Evolutionary conservation across 2,113 vertebrate species (phyloP).

Genomic region (Galemys pyrenaicus): DNA sequence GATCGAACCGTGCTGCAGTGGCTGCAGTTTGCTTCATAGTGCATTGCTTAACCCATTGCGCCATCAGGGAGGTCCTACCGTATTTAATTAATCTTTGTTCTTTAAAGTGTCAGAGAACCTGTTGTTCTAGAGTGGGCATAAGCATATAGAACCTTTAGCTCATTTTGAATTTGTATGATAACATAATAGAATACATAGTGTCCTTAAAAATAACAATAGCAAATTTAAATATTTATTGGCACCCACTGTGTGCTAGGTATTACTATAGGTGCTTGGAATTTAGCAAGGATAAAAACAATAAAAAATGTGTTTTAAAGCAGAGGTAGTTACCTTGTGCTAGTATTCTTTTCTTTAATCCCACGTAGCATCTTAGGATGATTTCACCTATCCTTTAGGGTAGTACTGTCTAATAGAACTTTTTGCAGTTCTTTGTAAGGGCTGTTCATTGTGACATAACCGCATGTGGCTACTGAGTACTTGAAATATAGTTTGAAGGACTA

Average conservation of each 20-base stretch:
- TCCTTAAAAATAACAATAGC: neutral
- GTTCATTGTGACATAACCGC: neutral
- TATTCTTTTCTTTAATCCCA: neutral
- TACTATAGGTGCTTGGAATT: neutral
- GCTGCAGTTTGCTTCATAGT: no score
- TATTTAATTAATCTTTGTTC: neutral
- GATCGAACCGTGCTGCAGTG: no score
- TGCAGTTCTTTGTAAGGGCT: neutral
- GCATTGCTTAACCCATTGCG: no score
- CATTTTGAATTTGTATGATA: neutral
- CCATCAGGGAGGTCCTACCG: no score
- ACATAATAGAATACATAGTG: neutral
- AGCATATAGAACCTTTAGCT: neutral
- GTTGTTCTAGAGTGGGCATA: neutral
- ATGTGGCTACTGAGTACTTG: neutral
- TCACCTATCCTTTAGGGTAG: neutral
- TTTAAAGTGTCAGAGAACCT: neutral
- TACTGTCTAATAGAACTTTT: neutral
- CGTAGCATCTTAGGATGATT: neutral
- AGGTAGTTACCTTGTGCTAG: neutral
- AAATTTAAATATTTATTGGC: neutral
- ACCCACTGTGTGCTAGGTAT: neutral
- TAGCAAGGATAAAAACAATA: neutral
- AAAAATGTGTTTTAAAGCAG: neutral
- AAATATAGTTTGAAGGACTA: neutral